phyloP scores from a whole-genome alignment of 2,888 invertebrate species.

The Protodeltote pygarga region DNA sequence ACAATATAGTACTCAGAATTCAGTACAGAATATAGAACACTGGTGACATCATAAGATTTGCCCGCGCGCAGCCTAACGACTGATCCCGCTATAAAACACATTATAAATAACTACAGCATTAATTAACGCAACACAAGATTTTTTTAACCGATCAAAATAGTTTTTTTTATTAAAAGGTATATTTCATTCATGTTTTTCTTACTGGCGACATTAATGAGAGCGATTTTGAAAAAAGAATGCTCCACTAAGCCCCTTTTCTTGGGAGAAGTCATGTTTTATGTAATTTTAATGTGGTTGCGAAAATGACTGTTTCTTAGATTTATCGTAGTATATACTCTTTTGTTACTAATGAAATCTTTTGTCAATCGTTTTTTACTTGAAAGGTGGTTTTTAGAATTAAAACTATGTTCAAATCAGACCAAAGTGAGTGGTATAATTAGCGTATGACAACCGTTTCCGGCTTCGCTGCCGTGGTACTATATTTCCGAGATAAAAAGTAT shows the following conservation, averaged over 20 bases:
- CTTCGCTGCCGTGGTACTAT: too few relatives aligned
- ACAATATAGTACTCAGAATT: slow-evolving; percentile 18
- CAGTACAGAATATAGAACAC: neutral
- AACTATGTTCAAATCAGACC: too few relatives aligned
- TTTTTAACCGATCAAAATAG: slow-evolving; percentile 31
- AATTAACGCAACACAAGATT: slow-evolving; percentile 28
- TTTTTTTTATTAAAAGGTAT: slow-evolving; percentile 8
- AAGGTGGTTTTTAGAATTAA: too few relatives aligned
- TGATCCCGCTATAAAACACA: slow-evolving; percentile 32
- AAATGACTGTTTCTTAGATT: too few relatives aligned
- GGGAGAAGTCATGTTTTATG: neutral
- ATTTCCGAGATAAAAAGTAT: too few relatives aligned
- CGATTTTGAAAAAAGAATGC: slow-evolving; percentile 19
- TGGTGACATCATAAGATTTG: slow-evolving; percentile 29
- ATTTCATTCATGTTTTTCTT: slow-evolving; percentile 29
- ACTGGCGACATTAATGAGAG: slow-evolving; percentile 28
- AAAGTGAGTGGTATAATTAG: too few relatives aligned
- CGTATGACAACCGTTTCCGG: too few relatives aligned
- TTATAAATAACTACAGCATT: slow-evolving; percentile 40
- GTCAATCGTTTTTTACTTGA: too few relatives aligned
- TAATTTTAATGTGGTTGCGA: neutral
- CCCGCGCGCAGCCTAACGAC: slow-evolving; percentile 20
- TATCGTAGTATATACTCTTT: too few relatives aligned
- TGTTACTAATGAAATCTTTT: too few relatives aligned
- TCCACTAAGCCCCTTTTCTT: neutral